Percentiles rank a stretch among this genome's conserved stretches.
phyloP scores from a whole-genome alignment of 2,113 vertebrate genomes.

The Agelaius tricolor region DNA sequence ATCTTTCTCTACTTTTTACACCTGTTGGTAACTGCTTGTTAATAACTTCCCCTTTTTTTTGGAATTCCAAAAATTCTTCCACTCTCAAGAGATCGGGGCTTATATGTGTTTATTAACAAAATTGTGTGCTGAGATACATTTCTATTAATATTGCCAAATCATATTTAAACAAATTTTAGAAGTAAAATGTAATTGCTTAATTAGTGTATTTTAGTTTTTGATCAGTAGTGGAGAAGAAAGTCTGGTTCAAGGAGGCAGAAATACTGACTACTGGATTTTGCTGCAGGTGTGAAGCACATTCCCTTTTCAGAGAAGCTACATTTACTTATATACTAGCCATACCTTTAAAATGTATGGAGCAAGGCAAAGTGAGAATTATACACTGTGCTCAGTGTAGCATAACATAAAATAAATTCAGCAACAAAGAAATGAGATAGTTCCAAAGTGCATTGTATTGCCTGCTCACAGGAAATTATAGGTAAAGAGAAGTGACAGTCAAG shows the following conservation, averaged over 20 bases:
- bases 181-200: not conserved
- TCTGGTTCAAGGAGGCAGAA: not conserved
- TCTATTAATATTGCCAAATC: not conserved
- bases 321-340: not conserved
- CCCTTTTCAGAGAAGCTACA: not conserved
- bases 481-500: slow-evolving; percentile 56
- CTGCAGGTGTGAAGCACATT: not conserved
- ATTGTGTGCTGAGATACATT: not conserved
- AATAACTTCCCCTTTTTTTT: not conserved
- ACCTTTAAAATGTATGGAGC: not conserved
- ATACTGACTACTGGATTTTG: not conserved
- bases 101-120: not conserved
- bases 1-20: not conserved
- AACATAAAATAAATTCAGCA: not conserved
- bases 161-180: not conserved
- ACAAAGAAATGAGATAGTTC: not conserved
- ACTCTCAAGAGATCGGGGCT: not conserved
- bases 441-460: not conserved
- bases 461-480: slow-evolving; percentile 53
- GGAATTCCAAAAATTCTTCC: not conserved
- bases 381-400: not conserved
- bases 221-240: not conserved
- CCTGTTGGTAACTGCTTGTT: not conserved
- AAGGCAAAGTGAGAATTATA: not conserved
- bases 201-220: not conserved